These are phyloP conservation scores for Coreius guichenoti DNA, from an alignment of 2,797 vertebrate species.

Conservation along the genomic window DNA sequence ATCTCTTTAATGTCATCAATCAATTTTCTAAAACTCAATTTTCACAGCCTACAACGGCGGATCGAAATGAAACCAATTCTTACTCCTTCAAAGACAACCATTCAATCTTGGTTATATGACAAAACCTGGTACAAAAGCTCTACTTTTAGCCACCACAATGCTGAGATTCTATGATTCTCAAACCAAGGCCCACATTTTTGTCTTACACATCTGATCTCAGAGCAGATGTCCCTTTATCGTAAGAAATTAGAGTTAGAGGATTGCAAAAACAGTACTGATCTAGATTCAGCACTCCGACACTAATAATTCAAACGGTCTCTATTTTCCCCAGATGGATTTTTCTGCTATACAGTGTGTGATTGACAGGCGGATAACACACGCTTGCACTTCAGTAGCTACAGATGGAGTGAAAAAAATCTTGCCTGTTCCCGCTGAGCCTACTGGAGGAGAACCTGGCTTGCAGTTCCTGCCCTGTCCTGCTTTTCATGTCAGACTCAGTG, in stretches of 20 bases:
- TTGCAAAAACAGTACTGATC: conserved; percentile 8
- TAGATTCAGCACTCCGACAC: conserved; percentile 11
- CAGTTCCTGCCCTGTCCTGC: conserved; percentile 45
- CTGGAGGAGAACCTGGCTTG: conserved; percentile 39
- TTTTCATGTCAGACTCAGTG: conserved; percentile 45
- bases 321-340: conserved; percentile 33
- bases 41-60: conserved; percentile 18
- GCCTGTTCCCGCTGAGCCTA: conserved; percentile 33
- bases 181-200: conserved; percentile 11
- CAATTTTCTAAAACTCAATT: conserved; percentile 19
- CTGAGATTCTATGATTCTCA: conserved; percentile 14
- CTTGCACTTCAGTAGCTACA: conserved; percentile 36
- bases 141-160: not conserved
- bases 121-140: conserved; percentile 15
- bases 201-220: not conserved
- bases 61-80: conserved; percentile 23
- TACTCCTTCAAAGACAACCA: conserved; percentile 19
- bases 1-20: conserved; percentile 24
- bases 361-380: conserved; percentile 44
- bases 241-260: not conserved
- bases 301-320: conserved; percentile 12
- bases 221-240: not conserved
- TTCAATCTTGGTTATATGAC: conserved; percentile 23
- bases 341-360: conserved; percentile 30
- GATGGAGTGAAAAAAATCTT: conserved; percentile 25